Percentiles rank a stretch among this genome's conserved stretches.
These are phyloP conservation scores for Chymomyza fuscimana DNA, from an alignment of 2,888 invertebrate genomes.

Conservation along the genomic window DNA sequence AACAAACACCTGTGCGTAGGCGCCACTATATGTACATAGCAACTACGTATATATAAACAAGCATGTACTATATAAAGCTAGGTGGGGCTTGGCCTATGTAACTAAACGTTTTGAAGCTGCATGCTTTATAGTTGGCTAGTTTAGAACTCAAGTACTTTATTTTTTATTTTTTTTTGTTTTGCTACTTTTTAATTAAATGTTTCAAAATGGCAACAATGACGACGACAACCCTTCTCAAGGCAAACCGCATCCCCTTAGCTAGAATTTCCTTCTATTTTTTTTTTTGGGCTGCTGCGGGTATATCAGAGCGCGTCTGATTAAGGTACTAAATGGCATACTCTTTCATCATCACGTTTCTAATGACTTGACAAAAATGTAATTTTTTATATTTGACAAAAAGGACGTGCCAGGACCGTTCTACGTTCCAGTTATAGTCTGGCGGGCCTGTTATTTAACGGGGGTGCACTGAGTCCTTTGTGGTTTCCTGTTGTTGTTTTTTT, in stretches of 20 bases:
- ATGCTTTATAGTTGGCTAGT: neutral
- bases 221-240: neutral
- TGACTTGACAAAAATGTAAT: conserved; percentile 59
- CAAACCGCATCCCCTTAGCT: neutral
- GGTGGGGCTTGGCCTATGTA: conserved; percentile 54
- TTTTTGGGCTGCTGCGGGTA: conserved; percentile 28
- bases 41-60: too few species aligned
- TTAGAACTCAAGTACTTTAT: neutral
- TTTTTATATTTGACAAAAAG: conserved; percentile 45
- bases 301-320: conserved; percentile 28
- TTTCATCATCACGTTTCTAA: conserved; percentile 47
- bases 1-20: conserved; percentile 59
- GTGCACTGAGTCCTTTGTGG: conserved; percentile 10
- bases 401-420: neutral
- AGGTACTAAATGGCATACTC: conserved; percentile 34
- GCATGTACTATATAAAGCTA: conserved; percentile 26
- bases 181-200: conserved; percentile 5
- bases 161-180: conserved; percentile 16
- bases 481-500: conserved; percentile 19
- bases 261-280: conserved; percentile 19
- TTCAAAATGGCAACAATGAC: conserved; percentile 1
- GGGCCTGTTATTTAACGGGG: conserved; percentile 12
- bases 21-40: conserved; percentile 32
- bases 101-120: conserved; percentile 19
- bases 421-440: neutral